A percentile compares a stretch with the other conserved stretches of the same genome.
phyloP scores from a whole-genome alignment of 2,113 vertebrate species.

The Lagopus muta region DNA sequence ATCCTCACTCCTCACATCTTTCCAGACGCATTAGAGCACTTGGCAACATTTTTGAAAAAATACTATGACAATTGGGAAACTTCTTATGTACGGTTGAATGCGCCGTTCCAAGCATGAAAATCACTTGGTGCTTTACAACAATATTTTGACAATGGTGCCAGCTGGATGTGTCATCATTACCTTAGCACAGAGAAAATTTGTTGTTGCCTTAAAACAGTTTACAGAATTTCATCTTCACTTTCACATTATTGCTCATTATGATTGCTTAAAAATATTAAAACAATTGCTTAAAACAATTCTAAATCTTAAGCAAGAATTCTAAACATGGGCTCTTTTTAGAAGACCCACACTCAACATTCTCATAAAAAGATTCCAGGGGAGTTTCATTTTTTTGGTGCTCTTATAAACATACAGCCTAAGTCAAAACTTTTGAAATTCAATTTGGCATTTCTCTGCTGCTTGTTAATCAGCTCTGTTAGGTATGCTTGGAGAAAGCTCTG shows the following conservation, averaged over 20 bases:
- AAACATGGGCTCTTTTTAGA: background rate
- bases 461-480: background rate
- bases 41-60: background rate
- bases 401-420: background rate
- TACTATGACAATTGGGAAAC: background rate
- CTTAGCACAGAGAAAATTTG: background rate
- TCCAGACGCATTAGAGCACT: background rate
- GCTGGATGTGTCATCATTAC: background rate
- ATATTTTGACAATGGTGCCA: background rate
- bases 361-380: background rate
- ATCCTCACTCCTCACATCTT: background rate
- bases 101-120: background rate
- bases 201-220: background rate
- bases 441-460: accelerated
- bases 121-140: background rate
- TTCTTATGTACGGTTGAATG: background rate
- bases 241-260: background rate
- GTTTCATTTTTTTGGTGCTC: background rate
- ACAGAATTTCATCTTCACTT: background rate
- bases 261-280: background rate
- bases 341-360: background rate
- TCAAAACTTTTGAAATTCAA: background rate
- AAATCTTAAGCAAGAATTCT: background rate
- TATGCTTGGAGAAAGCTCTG: background rate
- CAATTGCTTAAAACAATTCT: too few relatives aligned